Percentiles rank a stretch among this genome's conserved stretches.
These are phyloP conservation scores for Lottia scabra DNA, from an alignment of 2,888 invertebrate genomes.

Conservation along the genomic window DNA sequence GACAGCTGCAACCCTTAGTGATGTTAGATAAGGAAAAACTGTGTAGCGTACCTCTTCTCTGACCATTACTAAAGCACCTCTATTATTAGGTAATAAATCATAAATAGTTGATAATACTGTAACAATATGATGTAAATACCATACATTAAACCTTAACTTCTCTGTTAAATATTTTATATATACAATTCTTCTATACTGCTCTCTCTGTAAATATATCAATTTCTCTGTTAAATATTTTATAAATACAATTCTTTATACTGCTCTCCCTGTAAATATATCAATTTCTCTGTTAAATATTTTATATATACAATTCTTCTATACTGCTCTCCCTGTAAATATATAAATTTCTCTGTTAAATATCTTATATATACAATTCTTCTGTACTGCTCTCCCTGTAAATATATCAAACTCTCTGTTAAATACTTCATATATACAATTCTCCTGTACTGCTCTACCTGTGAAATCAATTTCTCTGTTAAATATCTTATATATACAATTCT, in stretches of 20 bases:
- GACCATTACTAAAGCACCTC: constrained; percentile 44
- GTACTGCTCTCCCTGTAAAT: constrained; percentile 52
- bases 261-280: constrained; percentile 30
- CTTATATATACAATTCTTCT: constrained; percentile 51
- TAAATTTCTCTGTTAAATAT: constrained; percentile 46
- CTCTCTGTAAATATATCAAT: constrained; percentile 43
- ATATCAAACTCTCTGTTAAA: constrained; percentile 44
- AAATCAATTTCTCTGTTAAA: too few relatives aligned
- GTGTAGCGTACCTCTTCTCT: constrained; percentile 51
- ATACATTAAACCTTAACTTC: constrained; percentile 45
- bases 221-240: too few relatives aligned
- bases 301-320: constrained; percentile 51
- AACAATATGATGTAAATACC: constrained; percentile 50
- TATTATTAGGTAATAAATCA: constrained; percentile 46
- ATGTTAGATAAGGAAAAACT: not conserved
- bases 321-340: constrained; percentile 52
- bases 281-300: constrained; percentile 42
- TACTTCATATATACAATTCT: constrained; percentile 52
- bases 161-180: constrained; percentile 49
- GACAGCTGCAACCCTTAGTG: too few relatives aligned
- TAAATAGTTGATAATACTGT: constrained; percentile 39
- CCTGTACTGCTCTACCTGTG: constrained; percentile 54
- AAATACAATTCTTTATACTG: too few relatives aligned
- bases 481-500: too few relatives aligned
- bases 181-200: constrained; percentile 49